Percentiles rank a stretch among this genome's conserved stretches.
These are phyloP conservation scores for Athalia circularis DNA, from an alignment of 2,888 invertebrate genomes.

Conservation along the genomic window DNA sequence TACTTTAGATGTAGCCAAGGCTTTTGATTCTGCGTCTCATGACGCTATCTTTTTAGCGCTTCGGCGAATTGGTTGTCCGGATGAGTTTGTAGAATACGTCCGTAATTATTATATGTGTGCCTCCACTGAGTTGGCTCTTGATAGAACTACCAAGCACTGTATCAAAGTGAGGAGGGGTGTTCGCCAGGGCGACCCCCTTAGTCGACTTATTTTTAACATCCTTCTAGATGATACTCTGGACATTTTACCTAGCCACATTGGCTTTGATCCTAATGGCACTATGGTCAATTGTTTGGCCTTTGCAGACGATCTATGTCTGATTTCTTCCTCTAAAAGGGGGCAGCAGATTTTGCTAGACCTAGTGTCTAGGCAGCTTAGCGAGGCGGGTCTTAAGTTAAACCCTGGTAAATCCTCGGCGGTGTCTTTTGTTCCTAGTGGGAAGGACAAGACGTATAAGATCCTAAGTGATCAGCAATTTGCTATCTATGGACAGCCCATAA, in stretches of 20 bases:
- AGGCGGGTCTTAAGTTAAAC: not conserved
- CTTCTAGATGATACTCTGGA: not conserved
- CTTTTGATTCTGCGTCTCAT: conserved; percentile 55
- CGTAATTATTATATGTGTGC: not conserved
- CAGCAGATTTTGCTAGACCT: not conserved
- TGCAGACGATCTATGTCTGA: not conserved
- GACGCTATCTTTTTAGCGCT: conserved; percentile 43
- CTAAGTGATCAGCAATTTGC: not conserved
- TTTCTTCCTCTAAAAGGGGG: not conserved
- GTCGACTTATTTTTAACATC: conserved; percentile 49
- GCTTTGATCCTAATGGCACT: not conserved
- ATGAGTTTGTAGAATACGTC: conserved; percentile 35
- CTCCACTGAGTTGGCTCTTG: not conserved
- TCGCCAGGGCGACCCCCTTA: conserved; percentile 52
- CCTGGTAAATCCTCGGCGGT: not conserved
- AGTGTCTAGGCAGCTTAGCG: not conserved
- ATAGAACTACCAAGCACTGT: not conserved
- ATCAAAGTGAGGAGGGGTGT: conserved; percentile 43
- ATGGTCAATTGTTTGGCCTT: conserved; percentile 4
- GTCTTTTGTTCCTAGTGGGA: not conserved
- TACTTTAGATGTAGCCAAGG: conserved; percentile 54
- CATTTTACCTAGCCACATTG: not conserved
- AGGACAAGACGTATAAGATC: not conserved
- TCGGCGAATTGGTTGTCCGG: conserved; percentile 44
- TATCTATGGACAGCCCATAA: not conserved